Evolutionary conservation across 1,140 invertebrate species (phyloP).

Genomic region (Batillaria attramentaria): DNA sequence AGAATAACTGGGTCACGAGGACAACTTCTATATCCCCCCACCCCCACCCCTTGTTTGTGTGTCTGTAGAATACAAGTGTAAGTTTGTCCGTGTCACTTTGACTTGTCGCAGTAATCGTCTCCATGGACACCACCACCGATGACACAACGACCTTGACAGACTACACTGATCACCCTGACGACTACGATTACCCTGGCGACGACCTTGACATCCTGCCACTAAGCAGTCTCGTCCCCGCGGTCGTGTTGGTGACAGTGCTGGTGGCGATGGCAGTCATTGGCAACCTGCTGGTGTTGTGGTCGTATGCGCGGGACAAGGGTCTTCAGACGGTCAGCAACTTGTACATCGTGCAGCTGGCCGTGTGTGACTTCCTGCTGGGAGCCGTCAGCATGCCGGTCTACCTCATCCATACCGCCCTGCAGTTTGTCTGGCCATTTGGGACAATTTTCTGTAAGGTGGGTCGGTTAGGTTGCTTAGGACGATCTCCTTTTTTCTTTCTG

Average conservation of each 20-base stretch:
- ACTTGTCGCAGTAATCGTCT: too few relatives aligned
- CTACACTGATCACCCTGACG: neutral
- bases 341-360: slow-evolving; percentile 62
- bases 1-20: too few relatives aligned
- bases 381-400: slow-evolving; percentile 57
- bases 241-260: slow-evolving; percentile 36
- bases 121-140: neutral
- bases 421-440: slow-evolving; percentile 52
- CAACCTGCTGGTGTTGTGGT: slow-evolving; percentile 56
- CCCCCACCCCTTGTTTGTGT: neutral
- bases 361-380: slow-evolving; percentile 60
- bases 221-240: slow-evolving; percentile 8
- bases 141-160: neutral
- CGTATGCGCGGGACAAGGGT: slow-evolving; percentile 54
- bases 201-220: slow-evolving; percentile 15
- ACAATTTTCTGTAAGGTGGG: slow-evolving; percentile 51
- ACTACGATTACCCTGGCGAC: too few relatives aligned
- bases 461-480: neutral
- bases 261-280: slow-evolving; percentile 48
- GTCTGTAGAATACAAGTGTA: neutral
- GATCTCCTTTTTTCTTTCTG: neutral
- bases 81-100: neutral
- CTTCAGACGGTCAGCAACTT: slow-evolving; percentile 59
- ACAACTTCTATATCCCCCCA: neutral
- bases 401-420: slow-evolving; percentile 42